Evolutionary conservation across 2,888 invertebrate genomes (phyloP).

Genomic region (Zelleria hepariella): DNA sequence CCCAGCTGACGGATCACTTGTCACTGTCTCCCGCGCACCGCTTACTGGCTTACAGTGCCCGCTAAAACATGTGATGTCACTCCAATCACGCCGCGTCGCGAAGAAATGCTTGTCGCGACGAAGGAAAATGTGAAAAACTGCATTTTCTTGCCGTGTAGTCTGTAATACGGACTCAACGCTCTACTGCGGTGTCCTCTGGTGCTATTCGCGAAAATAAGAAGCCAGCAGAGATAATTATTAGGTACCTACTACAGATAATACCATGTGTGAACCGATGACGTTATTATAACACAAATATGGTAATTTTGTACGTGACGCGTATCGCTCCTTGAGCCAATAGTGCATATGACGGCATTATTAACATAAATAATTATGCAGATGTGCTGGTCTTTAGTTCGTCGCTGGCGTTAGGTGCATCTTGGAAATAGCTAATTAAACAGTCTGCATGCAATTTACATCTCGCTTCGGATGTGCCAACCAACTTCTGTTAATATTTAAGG

Average conservation of each 20-base stretch:
- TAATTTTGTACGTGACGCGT: neutral
- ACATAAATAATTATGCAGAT: neutral
- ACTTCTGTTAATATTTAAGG: no score
- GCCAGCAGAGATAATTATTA: no score
- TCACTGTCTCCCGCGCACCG: slow-evolving; percentile 29
- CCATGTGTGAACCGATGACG: neutral
- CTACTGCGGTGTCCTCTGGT: no score
- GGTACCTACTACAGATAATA: no score
- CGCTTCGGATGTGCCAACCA: slow-evolving; percentile 50
- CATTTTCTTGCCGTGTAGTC: neutral
- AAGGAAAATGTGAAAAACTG: neutral
- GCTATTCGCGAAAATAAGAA: no score
- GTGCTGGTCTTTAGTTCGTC: neutral
- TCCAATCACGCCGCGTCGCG: neutral
- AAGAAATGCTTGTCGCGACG: neutral
- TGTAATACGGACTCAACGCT: no score
- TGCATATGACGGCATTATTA: neutral
- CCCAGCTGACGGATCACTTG: slow-evolving; percentile 43
- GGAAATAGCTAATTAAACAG: slow-evolving; percentile 38
- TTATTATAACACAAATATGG: neutral
- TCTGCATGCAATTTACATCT: slow-evolving; percentile 56
- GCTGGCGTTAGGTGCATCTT: neutral
- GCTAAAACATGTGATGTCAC: neutral
- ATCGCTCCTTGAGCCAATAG: neutral
- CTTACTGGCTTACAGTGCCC: slow-evolving; percentile 5